These are phyloP conservation scores for Leptinotarsa tumamoca DNA, from an alignment of 2,888 invertebrate genomes.

Conservation along the genomic window DNA sequence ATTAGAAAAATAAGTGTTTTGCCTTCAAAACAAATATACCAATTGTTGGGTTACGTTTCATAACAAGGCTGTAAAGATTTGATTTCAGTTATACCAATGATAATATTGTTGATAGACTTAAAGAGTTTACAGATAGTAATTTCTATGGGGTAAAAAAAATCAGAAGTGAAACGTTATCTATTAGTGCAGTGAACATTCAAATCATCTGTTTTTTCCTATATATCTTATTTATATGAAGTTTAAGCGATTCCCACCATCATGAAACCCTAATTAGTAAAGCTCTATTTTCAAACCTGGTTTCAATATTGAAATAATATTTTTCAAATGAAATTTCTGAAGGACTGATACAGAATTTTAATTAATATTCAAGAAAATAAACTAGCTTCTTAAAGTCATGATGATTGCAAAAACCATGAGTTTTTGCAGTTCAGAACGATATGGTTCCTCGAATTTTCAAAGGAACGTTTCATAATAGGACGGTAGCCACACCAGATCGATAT, in stretches of 20 bases:
- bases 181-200: not conserved
- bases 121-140: not conserved
- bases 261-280: not conserved
- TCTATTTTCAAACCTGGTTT: too few species aligned
- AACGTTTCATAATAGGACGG: not conserved
- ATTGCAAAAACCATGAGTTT: too few species aligned
- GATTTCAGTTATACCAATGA: not conserved
- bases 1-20: slow-evolving; percentile 40
- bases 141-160: too few species aligned
- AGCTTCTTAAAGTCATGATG: too few species aligned
- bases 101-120: not conserved
- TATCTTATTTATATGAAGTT: not conserved
- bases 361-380: too few species aligned
- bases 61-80: slow-evolving; percentile 19
- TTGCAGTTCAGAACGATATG: too few species aligned
- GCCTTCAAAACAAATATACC: slow-evolving; percentile 36
- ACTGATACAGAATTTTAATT: too few species aligned
- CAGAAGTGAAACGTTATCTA: too few species aligned
- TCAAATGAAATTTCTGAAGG: not conserved
- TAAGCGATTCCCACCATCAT: not conserved
- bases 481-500: not conserved
- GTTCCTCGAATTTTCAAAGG: too few species aligned
- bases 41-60: slow-evolving; percentile 4
- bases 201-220: not conserved
- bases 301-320: not conserved